Evolutionary conservation across 1,140 invertebrate genomes (phyloP).

Genomic region (Tachypleus tridentatus): DNA sequence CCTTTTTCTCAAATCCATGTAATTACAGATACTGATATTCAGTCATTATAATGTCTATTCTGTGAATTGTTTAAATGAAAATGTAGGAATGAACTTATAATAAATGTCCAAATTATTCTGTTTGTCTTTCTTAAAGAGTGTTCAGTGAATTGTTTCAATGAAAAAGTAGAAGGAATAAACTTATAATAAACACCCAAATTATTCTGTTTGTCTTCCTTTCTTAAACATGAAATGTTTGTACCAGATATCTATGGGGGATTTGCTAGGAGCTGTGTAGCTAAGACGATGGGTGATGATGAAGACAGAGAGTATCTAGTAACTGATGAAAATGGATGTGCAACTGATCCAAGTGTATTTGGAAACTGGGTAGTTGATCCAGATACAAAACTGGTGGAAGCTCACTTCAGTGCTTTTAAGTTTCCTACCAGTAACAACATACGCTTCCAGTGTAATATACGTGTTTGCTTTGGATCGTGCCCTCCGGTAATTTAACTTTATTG

Average conservation of each 20-base stretch:
- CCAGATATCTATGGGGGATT: conserved; percentile 86
- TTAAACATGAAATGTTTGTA: no score
- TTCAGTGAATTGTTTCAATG: no score
- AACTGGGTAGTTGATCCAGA: conserved; percentile 82
- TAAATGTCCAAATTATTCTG: no score
- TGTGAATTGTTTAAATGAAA: no score
- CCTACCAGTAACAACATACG: conserved; percentile 84
- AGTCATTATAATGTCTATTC: no score
- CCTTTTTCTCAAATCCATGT: no score
- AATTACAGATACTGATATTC: no score
- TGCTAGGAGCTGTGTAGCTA: conserved; percentile 79
- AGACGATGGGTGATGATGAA: conserved; percentile 70
- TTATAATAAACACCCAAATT: no score
- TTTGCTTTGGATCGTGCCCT: conserved; percentile 90
- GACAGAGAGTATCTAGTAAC: conserved; percentile 87
- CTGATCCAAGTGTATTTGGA: conserved; percentile 79
- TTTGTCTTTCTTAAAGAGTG: no score
- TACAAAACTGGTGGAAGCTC: conserved; percentile 63
- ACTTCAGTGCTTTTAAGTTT: conserved; percentile 93
- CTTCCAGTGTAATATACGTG: conserved; percentile 91
- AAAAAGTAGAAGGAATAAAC: no score
- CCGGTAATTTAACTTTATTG: conserved; percentile 48
- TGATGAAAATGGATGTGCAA: conserved; percentile 85
- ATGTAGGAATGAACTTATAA: no score
- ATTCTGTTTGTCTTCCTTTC: no score